A percentile compares a stretch with the other conserved stretches of the same genome.
phyloP scores from a whole-genome alignment of 2,888 invertebrate species.

The Acronicta leporina region DNA sequence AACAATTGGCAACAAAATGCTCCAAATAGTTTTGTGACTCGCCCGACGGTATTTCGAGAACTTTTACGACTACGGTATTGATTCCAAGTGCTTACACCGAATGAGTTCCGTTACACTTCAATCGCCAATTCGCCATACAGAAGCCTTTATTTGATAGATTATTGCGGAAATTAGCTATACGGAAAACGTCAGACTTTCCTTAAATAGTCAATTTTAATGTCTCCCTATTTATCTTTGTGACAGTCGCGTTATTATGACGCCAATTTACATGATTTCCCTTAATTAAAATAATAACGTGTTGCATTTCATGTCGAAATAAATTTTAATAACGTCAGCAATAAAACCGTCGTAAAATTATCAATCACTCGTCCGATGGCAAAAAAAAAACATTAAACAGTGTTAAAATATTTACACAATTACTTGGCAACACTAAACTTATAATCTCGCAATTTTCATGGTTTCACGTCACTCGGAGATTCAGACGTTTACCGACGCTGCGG shows the following conservation, averaged over 20 bases:
- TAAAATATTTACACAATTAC: constrained; percentile 26
- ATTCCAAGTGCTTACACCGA: constrained; percentile 65
- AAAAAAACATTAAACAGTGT: constrained; percentile 16
- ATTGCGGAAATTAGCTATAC: constrained; percentile 36
- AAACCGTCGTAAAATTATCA: constrained; percentile 32
- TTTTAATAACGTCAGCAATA: constrained; percentile 19
- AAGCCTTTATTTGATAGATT: constrained; percentile 26
- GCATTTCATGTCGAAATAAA: constrained; percentile 19
- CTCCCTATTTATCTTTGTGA: neutral
- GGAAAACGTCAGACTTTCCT: constrained; percentile 24
- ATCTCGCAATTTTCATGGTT: constrained; percentile 27
- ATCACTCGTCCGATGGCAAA: constrained; percentile 25
- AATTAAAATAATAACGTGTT: constrained; percentile 8
- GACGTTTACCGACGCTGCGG: constrained; percentile 51
- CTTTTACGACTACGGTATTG: constrained; percentile 69
- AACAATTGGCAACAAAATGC: constrained; percentile 44
- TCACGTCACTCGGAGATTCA: constrained; percentile 48
- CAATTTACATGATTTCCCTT: neutral
- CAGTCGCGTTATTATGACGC: neutral
- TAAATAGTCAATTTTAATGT: constrained; percentile 10
- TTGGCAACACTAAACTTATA: constrained; percentile 34
- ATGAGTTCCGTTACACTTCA: constrained; percentile 60
- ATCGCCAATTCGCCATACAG: constrained; percentile 28
- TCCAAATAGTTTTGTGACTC: constrained; percentile 38
- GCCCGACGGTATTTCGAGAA: constrained; percentile 60